These are phyloP conservation scores for Metellina segmentata DNA, from an alignment of 2,888 invertebrate genomes.

Conservation along the genomic window DNA sequence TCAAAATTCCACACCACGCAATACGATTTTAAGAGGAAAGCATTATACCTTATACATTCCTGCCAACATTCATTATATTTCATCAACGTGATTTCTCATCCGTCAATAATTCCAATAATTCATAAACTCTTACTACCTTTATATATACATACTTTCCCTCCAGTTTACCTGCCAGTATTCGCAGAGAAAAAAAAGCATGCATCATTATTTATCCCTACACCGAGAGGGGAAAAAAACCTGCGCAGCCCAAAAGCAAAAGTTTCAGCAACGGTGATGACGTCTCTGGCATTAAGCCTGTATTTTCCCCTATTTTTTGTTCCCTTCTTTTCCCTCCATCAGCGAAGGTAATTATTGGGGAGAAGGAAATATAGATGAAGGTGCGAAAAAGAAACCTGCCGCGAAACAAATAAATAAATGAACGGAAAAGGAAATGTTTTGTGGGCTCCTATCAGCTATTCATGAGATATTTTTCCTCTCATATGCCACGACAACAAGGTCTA, in stretches of 20 bases:
- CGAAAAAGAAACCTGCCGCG: slow-evolving; percentile 30
- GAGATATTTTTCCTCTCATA: slow-evolving; percentile 10
- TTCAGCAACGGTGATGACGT: slow-evolving; percentile 47
- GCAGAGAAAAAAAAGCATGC: slow-evolving; percentile 27
- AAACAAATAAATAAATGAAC: slow-evolving; percentile 53
- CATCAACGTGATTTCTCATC: neutral
- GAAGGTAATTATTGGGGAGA: slow-evolving; percentile 52
- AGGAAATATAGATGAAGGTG: slow-evolving; percentile 56
- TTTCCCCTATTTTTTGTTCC: slow-evolving; percentile 13
- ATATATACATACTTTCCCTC: slow-evolving; percentile 5
- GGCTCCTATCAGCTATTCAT: slow-evolving; percentile 36
- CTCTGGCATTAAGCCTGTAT: slow-evolving; percentile 39
- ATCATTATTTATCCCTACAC: slow-evolving; percentile 58
- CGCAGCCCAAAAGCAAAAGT: slow-evolving; percentile 37
- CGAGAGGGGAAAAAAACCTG: slow-evolving; percentile 12
- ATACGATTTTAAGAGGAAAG: no score
- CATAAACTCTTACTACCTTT: neutral
- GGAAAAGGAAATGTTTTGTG: slow-evolving; percentile 25
- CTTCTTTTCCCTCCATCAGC: slow-evolving; percentile 10
- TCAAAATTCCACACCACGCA: no score
- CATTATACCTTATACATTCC: no score
- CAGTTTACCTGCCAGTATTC: slow-evolving; percentile 19
- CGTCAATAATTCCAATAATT: neutral
- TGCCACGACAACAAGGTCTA: neutral
- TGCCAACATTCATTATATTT: neutral